phyloP scores from a whole-genome alignment of 2,113 vertebrate genomes.

The Corythaixoides concolor region DNA sequence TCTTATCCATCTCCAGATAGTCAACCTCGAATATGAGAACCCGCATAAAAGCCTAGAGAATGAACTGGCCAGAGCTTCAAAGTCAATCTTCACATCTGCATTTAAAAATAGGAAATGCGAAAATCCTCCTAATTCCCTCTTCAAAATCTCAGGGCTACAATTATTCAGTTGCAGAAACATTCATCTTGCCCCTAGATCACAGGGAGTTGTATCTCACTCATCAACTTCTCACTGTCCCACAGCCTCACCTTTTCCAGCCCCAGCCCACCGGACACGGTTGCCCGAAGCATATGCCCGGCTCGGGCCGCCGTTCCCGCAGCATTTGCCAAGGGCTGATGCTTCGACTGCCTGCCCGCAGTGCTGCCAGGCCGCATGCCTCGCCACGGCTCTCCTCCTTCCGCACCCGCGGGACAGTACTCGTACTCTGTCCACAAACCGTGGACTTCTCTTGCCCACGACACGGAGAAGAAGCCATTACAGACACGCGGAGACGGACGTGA shows the following conservation, averaged over 20 bases:
- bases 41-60: neutral
- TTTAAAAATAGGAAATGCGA: constrained; percentile 17
- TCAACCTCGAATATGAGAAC: neutral
- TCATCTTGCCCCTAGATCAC: neutral
- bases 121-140: neutral
- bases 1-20: neutral
- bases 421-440: accelerated
- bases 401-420: accelerated
- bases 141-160: neutral
- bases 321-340: neutral
- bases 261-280: neutral
- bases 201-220: neutral
- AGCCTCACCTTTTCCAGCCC: neutral
- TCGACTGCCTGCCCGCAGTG: accelerated
- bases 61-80: constrained; percentile 27
- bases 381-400: neutral
- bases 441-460: accelerated
- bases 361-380: accelerated
- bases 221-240: neutral
- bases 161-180: neutral
- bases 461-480: accelerated
- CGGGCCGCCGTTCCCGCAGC: accelerated
- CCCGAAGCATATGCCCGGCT: neutral
- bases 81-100: neutral
- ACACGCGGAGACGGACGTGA: neutral